A percentile compares a stretch with the other conserved stretches of the same genome.
These are phyloP conservation scores for Gymnothorax javanicus DNA, from an alignment of 2,797 vertebrate genomes.

Conservation along the genomic window DNA sequence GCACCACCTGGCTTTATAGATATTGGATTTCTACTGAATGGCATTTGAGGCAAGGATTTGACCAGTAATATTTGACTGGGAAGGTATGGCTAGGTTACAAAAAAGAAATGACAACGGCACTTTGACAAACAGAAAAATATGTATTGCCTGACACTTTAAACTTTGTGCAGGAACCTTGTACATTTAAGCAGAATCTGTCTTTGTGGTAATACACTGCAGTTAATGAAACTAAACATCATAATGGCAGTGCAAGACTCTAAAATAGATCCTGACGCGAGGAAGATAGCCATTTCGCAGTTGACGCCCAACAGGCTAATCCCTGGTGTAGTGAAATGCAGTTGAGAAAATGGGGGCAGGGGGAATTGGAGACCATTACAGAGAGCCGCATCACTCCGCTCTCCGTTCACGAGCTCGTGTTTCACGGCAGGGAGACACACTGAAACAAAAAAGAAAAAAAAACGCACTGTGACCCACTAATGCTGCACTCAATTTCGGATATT, in stretches of 20 bases:
- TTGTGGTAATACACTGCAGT: not conserved
- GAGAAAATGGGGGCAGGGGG: not conserved
- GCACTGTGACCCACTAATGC: constrained; percentile 1
- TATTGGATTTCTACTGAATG: not conserved
- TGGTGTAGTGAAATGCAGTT: not conserved
- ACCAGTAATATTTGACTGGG: not conserved
- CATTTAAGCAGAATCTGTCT: not conserved
- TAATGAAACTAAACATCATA: not conserved
- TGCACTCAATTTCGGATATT: not conserved
- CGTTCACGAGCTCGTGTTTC: not conserved
- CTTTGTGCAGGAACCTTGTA: not conserved
- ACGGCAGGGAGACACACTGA: not conserved
- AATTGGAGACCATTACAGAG: not conserved
- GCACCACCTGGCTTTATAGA: not conserved
- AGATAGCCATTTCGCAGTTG: not conserved
- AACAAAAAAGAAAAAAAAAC: not conserved
- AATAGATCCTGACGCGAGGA: not conserved
- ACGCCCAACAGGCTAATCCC: not conserved
- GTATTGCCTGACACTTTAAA: no score
- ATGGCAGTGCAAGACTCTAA: not conserved
- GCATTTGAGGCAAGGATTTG: not conserved
- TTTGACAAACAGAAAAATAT: no score
- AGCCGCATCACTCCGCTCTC: not conserved
- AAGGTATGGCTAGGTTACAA: not conserved
- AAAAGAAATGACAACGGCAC: not conserved